A percentile compares a stretch with the other conserved stretches of the same genome.
These are phyloP conservation scores for Neoascia interrupta DNA, from an alignment of 2,888 invertebrate genomes.

Conservation along the genomic window DNA sequence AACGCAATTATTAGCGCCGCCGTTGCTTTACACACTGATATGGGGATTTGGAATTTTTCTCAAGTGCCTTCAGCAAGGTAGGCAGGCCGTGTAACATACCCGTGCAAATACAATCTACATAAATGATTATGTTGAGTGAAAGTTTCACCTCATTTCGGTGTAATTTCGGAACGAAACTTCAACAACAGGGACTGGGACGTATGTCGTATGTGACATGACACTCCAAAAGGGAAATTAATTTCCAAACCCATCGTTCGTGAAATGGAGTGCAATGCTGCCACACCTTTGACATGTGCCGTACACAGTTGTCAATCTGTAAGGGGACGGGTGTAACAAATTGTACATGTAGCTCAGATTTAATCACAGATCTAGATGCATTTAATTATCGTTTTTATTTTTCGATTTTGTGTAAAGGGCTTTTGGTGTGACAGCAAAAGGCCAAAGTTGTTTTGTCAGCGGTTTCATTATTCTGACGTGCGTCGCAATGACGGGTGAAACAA, in stretches of 20 bases:
- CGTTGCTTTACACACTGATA: background rate
- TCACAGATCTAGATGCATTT: background rate
- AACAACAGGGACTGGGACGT: too few relatives aligned
- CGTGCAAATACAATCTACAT: too few relatives aligned
- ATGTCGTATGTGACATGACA: conserved; percentile 26
- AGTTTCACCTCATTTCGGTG: background rate
- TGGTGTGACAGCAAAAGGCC: conserved; percentile 16
- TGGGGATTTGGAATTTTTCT: background rate
- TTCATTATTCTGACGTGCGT: too few relatives aligned
- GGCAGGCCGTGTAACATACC: too few relatives aligned
- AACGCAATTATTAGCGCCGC: conserved; percentile 16
- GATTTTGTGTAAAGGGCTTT: background rate
- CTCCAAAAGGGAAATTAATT: background rate
- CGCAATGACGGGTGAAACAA: background rate
- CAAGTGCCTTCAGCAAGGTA: too few relatives aligned
- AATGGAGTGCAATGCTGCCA: conserved; percentile 10
- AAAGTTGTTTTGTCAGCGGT: background rate
- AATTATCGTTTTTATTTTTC: background rate
- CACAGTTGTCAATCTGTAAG: too few relatives aligned
- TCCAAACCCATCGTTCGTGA: background rate
- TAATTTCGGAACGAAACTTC: background rate
- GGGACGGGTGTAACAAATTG: conserved; percentile 2
- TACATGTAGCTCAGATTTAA: background rate
- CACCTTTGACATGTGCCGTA: background rate
- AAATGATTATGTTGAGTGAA: background rate